Evolutionary conservation across 2,888 invertebrate species (phyloP), one percentile per base, ranked within the genome.

Genomic region (Nasonia oneida): DNA sequence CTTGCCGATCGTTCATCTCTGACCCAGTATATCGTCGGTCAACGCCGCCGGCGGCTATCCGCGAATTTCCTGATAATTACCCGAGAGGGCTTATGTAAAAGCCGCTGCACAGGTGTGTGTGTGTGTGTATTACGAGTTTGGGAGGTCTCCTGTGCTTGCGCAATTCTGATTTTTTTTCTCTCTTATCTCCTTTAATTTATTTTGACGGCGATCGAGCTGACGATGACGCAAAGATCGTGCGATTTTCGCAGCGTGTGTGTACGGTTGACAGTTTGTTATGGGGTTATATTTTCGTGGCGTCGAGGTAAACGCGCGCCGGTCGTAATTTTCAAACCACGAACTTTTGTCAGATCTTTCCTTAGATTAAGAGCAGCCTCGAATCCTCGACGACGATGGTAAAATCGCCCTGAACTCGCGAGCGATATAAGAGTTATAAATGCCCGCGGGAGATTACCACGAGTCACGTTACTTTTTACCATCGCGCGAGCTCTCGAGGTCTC

Each of bases 181-280:
- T 23, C n/a, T 67, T 67, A 67, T 73, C n/a, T 39, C 18, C 10
- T 73, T n/a, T 18, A 39, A 37, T 73, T 73, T 73, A 39, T 73
- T 73, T 67, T 12, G 14, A 15, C 14, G 67, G 29, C 57, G n/a
- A n/a, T 61, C 57, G 57, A 61, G 57, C 10, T 12, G 12, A 10
- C 10, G 47, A n/a, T 67, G 67, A 67, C 33, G 67, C 23, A 67
- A 67, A 67, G 29, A 29, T n/a, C 33, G 33, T 14, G 67, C 33
- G 67, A 67, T 67, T 67, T 67, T 67, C 10, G 8, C 23, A 61
- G 57, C 57, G 5, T 47, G 57, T n/a, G 15, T 57, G 10, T 15
- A 15, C 3, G 53, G 15, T 4, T 14, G 14, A 10, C 15, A 53
- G 53, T 15, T 57, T 57, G 18, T 57, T 57, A 57, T 57, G 57